Conservation (phyloP, 2,113 vertebrate species). For the Tor tambroides region DNA sequence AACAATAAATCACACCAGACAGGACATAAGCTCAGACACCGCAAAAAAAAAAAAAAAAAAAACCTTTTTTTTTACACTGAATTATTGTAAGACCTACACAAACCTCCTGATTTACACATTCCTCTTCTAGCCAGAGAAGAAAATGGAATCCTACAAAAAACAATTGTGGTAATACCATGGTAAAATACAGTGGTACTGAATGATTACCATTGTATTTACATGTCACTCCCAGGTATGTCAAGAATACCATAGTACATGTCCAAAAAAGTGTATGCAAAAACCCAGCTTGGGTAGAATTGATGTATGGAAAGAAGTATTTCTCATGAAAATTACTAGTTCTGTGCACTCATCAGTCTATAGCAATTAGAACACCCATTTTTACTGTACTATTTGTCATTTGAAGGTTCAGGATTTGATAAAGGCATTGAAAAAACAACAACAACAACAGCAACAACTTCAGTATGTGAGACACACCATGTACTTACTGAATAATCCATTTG, state of each 20-base stretch:
- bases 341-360: neutral
- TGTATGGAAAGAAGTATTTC: neutral
- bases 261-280: neutral
- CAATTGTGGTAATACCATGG: neutral
- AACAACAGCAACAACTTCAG: neutral
- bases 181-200: neutral
- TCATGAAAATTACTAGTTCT: neutral
- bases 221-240: neutral
- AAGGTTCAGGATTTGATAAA: neutral
- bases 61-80: too few relatives aligned
- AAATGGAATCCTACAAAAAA: neutral
- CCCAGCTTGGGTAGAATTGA: neutral
- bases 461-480: neutral
- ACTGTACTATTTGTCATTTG: neutral
- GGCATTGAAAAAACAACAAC: neutral
- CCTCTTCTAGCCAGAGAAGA: neutral
- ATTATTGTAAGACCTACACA: neutral
- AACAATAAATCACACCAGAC: too few relatives aligned
- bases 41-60: too few relatives aligned
- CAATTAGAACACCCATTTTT: neutral
- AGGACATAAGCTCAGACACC: too few relatives aligned
- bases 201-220: neutral
- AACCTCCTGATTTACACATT: neutral
- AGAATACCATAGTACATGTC: neutral
- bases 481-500: constrained; percentile 4